phyloP scores from a whole-genome alignment of 2,113 vertebrate genomes.

The Takifugu flavidus region DNA sequence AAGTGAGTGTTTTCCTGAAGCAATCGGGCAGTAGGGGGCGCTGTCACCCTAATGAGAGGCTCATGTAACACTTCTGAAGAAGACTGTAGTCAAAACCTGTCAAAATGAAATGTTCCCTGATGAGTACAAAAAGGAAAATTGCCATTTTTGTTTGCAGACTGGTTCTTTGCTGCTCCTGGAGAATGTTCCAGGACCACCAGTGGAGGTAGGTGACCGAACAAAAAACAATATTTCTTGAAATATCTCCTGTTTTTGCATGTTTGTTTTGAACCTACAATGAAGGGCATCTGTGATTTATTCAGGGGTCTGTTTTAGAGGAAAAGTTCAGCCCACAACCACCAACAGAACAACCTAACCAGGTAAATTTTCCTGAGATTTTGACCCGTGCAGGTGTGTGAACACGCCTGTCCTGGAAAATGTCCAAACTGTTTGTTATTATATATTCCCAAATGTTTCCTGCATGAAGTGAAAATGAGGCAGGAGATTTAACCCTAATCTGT shows the following conservation, averaged over 20 bases:
- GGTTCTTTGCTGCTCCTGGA: constrained; percentile 30
- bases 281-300: neutral
- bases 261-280: neutral
- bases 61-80: too few relatives aligned
- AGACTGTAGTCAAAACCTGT: too few relatives aligned
- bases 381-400: too few relatives aligned
- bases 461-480: too few relatives aligned
- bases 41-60: too few relatives aligned
- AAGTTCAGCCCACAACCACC: constrained; percentile 28
- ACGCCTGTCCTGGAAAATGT: too few relatives aligned
- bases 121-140: neutral
- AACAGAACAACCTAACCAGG: constrained; percentile 18
- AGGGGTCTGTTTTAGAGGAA: constrained; percentile 26
- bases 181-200: constrained; percentile 6
- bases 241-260: neutral
- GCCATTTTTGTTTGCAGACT: constrained; percentile 9
- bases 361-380: constrained; percentile 7
- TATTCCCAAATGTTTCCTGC: neutral
- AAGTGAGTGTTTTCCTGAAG: too few relatives aligned
- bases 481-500: too few relatives aligned
- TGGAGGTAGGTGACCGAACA: constrained; percentile 29
- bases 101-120: too few relatives aligned
- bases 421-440: neutral
- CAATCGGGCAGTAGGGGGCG: too few relatives aligned
- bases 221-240: neutral